phyloP scores from a whole-genome alignment of 2,113 vertebrate genomes.

The Nettapus auritus region DNA sequence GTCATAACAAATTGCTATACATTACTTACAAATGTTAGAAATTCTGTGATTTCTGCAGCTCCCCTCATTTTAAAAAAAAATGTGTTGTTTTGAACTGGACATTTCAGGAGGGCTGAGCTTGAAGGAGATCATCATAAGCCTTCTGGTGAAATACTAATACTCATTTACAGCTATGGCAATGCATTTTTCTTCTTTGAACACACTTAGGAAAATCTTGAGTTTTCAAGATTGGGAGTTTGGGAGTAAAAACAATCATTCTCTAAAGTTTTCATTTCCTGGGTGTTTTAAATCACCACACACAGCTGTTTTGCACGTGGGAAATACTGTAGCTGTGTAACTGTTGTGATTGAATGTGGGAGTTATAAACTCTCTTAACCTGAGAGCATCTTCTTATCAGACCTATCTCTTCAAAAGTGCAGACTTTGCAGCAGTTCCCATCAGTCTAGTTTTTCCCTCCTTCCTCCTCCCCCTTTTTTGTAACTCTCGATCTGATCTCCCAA shows the following conservation, averaged over 20 bases:
- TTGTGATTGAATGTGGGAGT: background rate
- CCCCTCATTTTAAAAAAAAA: background rate
- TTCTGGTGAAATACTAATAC: background rate
- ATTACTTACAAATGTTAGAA: background rate
- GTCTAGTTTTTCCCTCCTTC: background rate
- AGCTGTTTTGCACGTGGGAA: background rate
- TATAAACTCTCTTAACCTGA: background rate
- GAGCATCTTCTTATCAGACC: background rate
- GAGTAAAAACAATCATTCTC: background rate
- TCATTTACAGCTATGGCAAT: background rate
- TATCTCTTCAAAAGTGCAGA: background rate
- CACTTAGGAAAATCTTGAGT: background rate
- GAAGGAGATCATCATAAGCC: background rate
- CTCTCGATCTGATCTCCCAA: background rate
- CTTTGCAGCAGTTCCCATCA: background rate
- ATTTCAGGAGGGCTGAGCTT: background rate
- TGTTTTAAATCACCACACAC: background rate
- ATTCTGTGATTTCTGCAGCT: background rate
- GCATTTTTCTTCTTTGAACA: background rate
- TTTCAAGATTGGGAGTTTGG: background rate
- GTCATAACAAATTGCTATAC: background rate
- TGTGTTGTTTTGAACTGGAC: background rate
- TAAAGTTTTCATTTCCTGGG: background rate
- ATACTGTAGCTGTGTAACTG: background rate
- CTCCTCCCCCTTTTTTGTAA: fast-evolving